phyloP scores from a whole-genome alignment of 2,113 vertebrate species.

The Phodopus roborovskii region DNA sequence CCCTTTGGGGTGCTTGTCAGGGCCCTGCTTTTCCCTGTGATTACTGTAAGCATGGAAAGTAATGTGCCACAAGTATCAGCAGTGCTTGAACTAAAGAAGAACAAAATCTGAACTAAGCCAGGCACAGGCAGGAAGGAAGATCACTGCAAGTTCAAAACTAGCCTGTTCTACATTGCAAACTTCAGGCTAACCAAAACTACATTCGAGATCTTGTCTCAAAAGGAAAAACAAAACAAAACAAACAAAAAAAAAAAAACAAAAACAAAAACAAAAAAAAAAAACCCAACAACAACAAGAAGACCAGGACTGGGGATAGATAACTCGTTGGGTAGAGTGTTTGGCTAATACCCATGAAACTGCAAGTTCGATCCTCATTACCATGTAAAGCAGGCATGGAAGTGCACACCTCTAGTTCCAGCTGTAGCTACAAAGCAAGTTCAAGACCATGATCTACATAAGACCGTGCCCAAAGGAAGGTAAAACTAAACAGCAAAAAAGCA shows the following conservation, averaged over 20 bases:
- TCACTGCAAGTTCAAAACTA: not conserved
- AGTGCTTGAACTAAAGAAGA: not conserved
- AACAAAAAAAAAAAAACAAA: too few species aligned
- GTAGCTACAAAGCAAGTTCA: not conserved
- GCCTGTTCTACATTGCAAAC: not conserved
- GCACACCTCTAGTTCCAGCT: not conserved
- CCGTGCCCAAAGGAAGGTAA: not conserved
- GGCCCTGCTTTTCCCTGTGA: not conserved
- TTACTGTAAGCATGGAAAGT: not conserved
- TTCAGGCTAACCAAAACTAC: not conserved
- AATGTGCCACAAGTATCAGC: not conserved
- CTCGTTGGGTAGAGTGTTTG: not conserved
- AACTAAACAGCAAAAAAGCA: not conserved
- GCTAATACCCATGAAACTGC: not conserved
- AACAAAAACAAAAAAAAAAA: too few species aligned
- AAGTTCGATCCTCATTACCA: not conserved
- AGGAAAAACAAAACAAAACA: too few species aligned
- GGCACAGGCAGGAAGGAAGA: not conserved
- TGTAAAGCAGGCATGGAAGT: not conserved
- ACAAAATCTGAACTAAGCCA: not conserved
- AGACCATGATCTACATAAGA: not conserved
- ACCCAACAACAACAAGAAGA: too few species aligned
- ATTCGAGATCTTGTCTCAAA: not conserved
- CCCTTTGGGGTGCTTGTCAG: not conserved
- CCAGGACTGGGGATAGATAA: not conserved